phyloP scores from a whole-genome alignment of 2,888 invertebrate species.

The Meteorus cinctellus region DNA sequence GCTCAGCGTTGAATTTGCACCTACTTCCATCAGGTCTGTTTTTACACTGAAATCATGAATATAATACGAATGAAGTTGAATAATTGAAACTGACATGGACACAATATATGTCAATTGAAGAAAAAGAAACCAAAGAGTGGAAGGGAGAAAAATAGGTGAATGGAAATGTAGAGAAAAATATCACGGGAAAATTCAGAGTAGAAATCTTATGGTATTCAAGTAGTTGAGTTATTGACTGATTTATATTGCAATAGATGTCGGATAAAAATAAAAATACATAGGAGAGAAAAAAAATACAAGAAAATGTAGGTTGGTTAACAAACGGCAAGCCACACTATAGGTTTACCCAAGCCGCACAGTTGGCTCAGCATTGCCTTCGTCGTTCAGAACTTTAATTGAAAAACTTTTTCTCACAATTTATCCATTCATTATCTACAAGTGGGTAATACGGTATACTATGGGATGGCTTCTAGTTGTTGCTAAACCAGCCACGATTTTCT shows the following conservation, averaged over 20 bases:
- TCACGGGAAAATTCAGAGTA: slow-evolving; percentile 9
- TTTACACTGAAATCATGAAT: slow-evolving; percentile 70
- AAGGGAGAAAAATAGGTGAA: background rate
- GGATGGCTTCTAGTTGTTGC: slow-evolving; percentile 47
- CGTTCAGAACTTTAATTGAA: slow-evolving; percentile 66
- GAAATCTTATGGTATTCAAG: slow-evolving; percentile 37
- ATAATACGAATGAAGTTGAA: slow-evolving; percentile 41
- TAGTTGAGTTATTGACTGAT: slow-evolving; percentile 46
- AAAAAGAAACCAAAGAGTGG: background rate
- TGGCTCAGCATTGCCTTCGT: slow-evolving; percentile 10
- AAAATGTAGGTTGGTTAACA: slow-evolving; percentile 25
- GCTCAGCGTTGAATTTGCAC: slow-evolving; percentile 74
- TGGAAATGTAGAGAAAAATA: background rate
- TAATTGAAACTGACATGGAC: too few species aligned
- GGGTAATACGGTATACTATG: slow-evolving; percentile 41
- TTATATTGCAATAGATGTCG: slow-evolving; percentile 44
- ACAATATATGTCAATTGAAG: background rate
- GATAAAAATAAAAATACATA: background rate
- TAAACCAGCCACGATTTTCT: slow-evolving; percentile 38
- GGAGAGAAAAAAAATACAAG: background rate
- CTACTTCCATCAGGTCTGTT: slow-evolving; percentile 74
- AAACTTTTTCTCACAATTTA: slow-evolving; percentile 67
- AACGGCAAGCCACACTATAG: slow-evolving; percentile 15
- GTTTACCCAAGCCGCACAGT: background rate
- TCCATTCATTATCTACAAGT: slow-evolving; percentile 62